Evolutionary conservation across 2,797 vertebrate genomes (phyloP), one percentile per base, ranked within the genome.

Genomic region (Odontamblyopus lacepedii): DNA sequence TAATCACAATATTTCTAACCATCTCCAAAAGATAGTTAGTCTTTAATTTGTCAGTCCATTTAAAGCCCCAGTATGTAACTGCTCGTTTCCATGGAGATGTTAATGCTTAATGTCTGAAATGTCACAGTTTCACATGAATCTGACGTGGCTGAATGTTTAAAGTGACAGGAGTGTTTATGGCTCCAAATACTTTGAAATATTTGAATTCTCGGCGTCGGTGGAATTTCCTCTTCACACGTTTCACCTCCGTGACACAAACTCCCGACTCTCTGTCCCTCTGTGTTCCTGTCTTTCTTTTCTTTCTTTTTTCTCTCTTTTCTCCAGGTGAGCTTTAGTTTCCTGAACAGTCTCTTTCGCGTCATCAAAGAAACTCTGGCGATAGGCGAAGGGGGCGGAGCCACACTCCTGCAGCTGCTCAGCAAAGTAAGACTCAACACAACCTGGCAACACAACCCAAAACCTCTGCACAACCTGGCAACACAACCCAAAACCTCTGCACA

Each of bases 281-380:
- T 23, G 23, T 23, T 23, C 76, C 44, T 35, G 4, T 35, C 23
- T 23, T 23, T 23, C 23, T 23, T 23, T 23, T 35, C 32, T 35
- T 5, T 35, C 32, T 35, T 3, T 35, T 35, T 5, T 35, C 32
- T 35, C 30, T 30, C 30, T 30, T 38, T 81, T 76, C 73, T 77
- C 73, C 90, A 97, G 96, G 94, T 95, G 88, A 98, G 96, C 86
- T 94, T 94, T 63, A 85, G 90, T 75, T 98, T 99, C 91, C 90
- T 96, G 70, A 95, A 89, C 77, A 92, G 82, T 69, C 92, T 97
- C 69, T 92, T 95, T 65, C 83, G 74, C 50, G 88, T 87, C 69
- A 88, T 96, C 68, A 95, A 95, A 80, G 85, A 92, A 66, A 88
- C 83, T 0, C 11, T 95, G 85, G 87, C 85, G 32, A 79, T 85